Percentiles rank a stretch among this genome's conserved stretches.
Evolutionary conservation across 2,888 invertebrate species (phyloP).

Genomic region (Limenitis camilla): DNA sequence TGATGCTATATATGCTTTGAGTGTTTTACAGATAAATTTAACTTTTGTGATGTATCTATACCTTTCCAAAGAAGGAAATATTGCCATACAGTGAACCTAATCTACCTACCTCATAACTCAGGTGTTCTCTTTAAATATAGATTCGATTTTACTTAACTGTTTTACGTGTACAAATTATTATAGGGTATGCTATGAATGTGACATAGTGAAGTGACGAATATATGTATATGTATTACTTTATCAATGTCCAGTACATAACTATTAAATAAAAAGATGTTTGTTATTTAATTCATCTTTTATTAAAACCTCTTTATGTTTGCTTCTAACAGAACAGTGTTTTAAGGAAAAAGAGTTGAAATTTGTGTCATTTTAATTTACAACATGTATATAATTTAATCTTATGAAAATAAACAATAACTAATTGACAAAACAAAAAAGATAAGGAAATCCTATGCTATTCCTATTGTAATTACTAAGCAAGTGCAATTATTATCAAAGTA

Average conservation of each 20-base stretch:
- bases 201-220: slow-evolving; percentile 59
- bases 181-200: slow-evolving; percentile 59
- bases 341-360: neutral
- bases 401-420: too few relatives aligned
- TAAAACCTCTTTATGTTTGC: neutral
- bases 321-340: neutral
- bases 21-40: neutral
- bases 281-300: slow-evolving; percentile 49
- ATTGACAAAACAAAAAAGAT: too few relatives aligned
- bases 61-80: slow-evolving; percentile 10
- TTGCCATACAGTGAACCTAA: slow-evolving; percentile 15
- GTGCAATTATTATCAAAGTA: too few relatives aligned
- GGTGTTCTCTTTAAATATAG: slow-evolving; percentile 36
- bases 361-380: neutral
- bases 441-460: too few relatives aligned
- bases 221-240: slow-evolving; percentile 66
- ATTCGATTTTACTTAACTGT: slow-evolving; percentile 37
- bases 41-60: slow-evolving; percentile 10
- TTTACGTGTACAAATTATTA: slow-evolving; percentile 58
- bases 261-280: slow-evolving; percentile 72
- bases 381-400: too few relatives aligned
- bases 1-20: neutral
- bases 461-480: neutral
- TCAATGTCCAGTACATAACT: slow-evolving; percentile 69
- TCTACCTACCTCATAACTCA: slow-evolving; percentile 62